Conservation (phyloP, 1,140 invertebrate species). For the Tetramorium simillimum region DNA sequence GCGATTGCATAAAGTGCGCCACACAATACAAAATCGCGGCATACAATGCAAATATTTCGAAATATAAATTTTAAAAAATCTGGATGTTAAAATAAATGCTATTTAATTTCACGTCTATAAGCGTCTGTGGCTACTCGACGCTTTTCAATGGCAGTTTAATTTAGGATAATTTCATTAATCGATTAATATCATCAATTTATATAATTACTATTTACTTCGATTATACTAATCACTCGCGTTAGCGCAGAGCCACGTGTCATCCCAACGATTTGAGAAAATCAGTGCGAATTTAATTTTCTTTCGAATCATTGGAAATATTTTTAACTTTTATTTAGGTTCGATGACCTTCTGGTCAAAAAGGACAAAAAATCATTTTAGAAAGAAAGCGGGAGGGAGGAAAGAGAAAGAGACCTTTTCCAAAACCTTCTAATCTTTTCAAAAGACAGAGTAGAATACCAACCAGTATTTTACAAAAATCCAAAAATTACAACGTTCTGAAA, state of each 20-base stretch:
- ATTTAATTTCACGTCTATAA: neutral
- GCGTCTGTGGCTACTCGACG: neutral
- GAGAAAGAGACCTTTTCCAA: no score
- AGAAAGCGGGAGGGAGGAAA: no score
- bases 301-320: neutral
- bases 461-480: no score
- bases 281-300: neutral
- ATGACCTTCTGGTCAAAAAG: no score
- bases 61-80: constrained; percentile 15
- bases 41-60: constrained; percentile 11
- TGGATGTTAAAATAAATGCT: neutral
- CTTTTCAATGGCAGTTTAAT: neutral
- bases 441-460: no score
- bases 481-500: no score
- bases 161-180: neutral
- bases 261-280: neutral
- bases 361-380: no score
- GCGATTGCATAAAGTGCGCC: neutral
- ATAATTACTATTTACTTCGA: neutral
- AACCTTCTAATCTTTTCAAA: no score
- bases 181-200: no score
- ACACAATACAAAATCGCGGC: neutral
- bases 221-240: no score
- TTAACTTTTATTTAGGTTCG: neutral
- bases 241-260: no score